Conservation (phyloP, 2,113 vertebrate species). For the Scomber japonicus region DNA sequence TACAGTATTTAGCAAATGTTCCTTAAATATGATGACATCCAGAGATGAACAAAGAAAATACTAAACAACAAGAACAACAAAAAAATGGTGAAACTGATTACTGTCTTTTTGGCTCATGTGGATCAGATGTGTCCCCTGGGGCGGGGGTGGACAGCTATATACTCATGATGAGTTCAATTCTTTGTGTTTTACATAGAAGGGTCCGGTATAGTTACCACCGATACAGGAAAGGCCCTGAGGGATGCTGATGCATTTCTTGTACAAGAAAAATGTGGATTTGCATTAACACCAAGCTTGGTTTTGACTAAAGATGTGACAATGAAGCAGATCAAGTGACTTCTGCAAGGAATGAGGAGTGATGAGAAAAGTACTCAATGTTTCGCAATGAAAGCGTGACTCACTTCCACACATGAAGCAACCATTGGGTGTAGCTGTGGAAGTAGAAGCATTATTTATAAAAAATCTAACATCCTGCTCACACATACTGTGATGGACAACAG, state of each 20-base stretch:
- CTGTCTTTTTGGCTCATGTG: slow-evolving; percentile 4
- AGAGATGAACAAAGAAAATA: background rate
- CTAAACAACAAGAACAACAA: background rate
- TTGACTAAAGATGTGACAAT: slow-evolving; percentile 48
- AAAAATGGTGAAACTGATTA: background rate
- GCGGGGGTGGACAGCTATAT: slow-evolving; percentile 12
- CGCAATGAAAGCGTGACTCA: slow-evolving; percentile 38
- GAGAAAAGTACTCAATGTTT: slow-evolving; percentile 53
- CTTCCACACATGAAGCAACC: slow-evolving; percentile 35
- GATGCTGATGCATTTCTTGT: slow-evolving; percentile 27
- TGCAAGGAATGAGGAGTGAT: slow-evolving; percentile 20
- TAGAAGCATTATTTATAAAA: background rate
- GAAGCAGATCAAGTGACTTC: slow-evolving; percentile 67
- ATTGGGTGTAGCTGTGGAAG: background rate
- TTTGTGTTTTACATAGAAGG: slow-evolving; percentile 61
- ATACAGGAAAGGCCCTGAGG: slow-evolving; percentile 34
- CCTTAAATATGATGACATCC: background rate
- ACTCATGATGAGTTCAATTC: slow-evolving; percentile 42
- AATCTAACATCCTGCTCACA: background rate
- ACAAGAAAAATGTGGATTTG: slow-evolving; percentile 24
- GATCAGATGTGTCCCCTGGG: slow-evolving; percentile 39
- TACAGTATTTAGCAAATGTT: too few relatives aligned
- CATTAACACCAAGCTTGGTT: slow-evolving; percentile 16
- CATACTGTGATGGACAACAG: background rate
- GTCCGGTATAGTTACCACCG: slow-evolving; percentile 60